phyloP scores from a whole-genome alignment of 23 tunicate species.

The Styela clava region DNA sequence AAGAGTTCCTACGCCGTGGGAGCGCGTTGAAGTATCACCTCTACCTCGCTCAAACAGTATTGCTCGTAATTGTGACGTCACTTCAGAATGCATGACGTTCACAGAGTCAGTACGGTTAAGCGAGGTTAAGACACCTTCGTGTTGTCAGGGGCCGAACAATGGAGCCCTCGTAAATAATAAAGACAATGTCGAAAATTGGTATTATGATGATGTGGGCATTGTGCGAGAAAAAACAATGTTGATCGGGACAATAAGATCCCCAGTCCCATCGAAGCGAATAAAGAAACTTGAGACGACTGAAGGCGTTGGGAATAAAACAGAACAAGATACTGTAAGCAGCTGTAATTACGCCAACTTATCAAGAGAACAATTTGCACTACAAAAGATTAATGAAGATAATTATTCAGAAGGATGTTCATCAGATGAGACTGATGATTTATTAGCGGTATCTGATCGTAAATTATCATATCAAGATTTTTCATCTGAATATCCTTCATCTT shows the following conservation, averaged over 20 bases:
- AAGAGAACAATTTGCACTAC: neutral
- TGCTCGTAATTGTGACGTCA: neutral
- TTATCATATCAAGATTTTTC: neutral
- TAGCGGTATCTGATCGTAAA: neutral
- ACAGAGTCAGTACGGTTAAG: neutral
- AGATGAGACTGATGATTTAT: neutral
- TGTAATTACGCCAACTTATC: neutral
- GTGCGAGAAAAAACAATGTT: slow-evolving; percentile 23
- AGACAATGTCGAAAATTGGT: slow-evolving; percentile 7
- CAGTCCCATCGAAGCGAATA: neutral
- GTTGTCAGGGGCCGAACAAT: slow-evolving; percentile 33
- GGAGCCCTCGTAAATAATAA: slow-evolving; percentile 14
- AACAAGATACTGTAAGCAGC: neutral
- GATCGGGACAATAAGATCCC: slow-evolving; percentile 2
- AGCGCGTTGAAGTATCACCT: too few species aligned
- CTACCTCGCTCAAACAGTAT: neutral
- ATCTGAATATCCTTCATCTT: neutral
- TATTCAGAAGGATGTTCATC: neutral
- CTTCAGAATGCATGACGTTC: neutral
- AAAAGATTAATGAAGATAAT: neutral
- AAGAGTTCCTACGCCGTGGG: neutral
- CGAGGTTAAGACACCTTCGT: slow-evolving; percentile 16
- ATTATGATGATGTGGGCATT: slow-evolving; percentile 13
- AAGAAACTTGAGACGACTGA: slow-evolving; percentile 11
- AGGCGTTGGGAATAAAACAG: neutral